phyloP scores from a whole-genome alignment of 1,140 invertebrate species.

The Dendroctonus ponderosae region DNA sequence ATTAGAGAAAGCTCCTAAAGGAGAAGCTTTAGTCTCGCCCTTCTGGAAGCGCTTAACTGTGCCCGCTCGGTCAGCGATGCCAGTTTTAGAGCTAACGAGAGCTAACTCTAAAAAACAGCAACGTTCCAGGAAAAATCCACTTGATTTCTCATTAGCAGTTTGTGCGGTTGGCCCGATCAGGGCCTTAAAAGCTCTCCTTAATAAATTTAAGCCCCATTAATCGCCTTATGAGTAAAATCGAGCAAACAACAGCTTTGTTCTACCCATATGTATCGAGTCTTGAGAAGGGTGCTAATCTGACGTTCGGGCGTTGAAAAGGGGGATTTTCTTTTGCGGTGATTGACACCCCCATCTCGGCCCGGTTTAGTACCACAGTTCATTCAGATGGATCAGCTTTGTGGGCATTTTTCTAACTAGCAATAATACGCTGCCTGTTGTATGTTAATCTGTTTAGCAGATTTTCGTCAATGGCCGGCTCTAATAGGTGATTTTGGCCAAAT shows the following conservation, averaged over 20 bases:
- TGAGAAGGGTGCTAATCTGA: slow-evolving; percentile 34
- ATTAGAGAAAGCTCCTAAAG: too few relatives aligned
- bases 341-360: slow-evolving; percentile 26
- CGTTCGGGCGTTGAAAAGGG: slow-evolving; percentile 26
- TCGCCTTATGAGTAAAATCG: slow-evolving; percentile 26
- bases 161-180: too few relatives aligned
- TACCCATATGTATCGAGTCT: slow-evolving; percentile 21
- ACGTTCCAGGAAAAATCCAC: too few relatives aligned
- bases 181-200: neutral
- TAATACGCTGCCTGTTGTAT: slow-evolving; percentile 39
- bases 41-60: too few relatives aligned
- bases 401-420: slow-evolving; percentile 6
- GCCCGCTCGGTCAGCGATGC: too few relatives aligned
- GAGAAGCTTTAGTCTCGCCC: too few relatives aligned
- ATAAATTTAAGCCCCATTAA: slow-evolving; percentile 17
- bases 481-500: neutral
- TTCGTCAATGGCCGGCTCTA: slow-evolving; percentile 1
- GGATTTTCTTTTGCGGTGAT: slow-evolving; percentile 23
- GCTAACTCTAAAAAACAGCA: too few relatives aligned
- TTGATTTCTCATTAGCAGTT: too few relatives aligned
- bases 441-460: slow-evolving; percentile 2
- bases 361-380: slow-evolving; percentile 20
- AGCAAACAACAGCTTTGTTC: slow-evolving; percentile 27
- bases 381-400: slow-evolving; percentile 23
- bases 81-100: too few relatives aligned